Base-by-base conservation (phyloP, 2,797 vertebrate genomes). In the Halcyon chelicuti region DNA sequence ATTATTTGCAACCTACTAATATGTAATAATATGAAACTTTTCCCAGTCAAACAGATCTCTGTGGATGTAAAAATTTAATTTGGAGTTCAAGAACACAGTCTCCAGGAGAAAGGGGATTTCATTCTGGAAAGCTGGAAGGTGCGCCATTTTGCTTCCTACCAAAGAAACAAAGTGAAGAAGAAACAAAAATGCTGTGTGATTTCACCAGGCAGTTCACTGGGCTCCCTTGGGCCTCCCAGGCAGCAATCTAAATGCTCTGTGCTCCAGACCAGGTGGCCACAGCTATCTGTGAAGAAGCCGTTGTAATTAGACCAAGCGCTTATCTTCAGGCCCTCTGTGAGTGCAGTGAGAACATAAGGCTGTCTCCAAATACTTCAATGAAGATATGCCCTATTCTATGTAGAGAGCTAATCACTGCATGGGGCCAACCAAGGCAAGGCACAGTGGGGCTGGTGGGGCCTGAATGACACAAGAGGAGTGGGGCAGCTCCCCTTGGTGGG, bases 1-100 rank as follows among this genome's bases (percentile, higher is more conserved):
- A 73, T 73, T 93, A 54, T 74, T 95, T 87, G 77, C 51, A 67
- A 60, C 71, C 71, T 63, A 68, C 40, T 76, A 92, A 91, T 70
- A 79, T 86, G 57, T 18, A 86, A 70, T 40, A 22, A 4, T 52
- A 47, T 28, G 11, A 94, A 94, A 79, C n/a, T 47, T 91, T 62
- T 58, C 77, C 68, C 12, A 10, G 28, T 71, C 63, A 52, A 47
- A 46, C 12, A 4, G 44, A 76, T 88, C 39, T 90, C 33, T 17
- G 22, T 14, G 2, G 42, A 70, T 83, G 33, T 29, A 62, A 82
- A 95, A 65, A 65, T 14, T 65, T 57, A 26, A 74, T 74, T 94
- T 84, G 1, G 0, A 74, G 12, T 82, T 87, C 7, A 29, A 82
- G 78, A 82, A 40, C 25, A 52, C 23, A 35, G 0, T 66, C 22